Base-by-base conservation (phyloP, 1,140 invertebrate genomes). In the Euschistus heros region DNA sequence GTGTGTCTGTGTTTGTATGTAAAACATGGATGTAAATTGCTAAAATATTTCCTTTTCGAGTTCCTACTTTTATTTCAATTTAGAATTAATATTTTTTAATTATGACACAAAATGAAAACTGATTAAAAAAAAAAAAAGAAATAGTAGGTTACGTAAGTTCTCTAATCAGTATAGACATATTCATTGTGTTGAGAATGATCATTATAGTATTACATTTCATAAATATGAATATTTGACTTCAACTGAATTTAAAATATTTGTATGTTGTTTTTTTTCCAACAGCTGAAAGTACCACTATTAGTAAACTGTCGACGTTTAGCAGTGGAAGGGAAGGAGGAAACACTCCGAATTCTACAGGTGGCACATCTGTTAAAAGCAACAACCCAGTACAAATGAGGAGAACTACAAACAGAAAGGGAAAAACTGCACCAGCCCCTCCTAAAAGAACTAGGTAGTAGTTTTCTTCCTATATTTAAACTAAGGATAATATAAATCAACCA, bases 371-470 rank as follows among this genome's bases (percentile, higher is more conserved):
- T 68, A 83, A 80, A 66, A 82, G 77, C 54, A 65, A 62, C 30
- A 82, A 78, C 62, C 75, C 81, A 66, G 91, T 93, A 44, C 91
- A 92, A 76, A 84, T 94, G 82, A 80, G 91, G 67, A 79, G 89
- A 71, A 92, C 88, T 57, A 67, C 66, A 8, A 92, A 92, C 75
- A 86, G 88, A 68, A 89, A 89, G 72, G 91, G 91, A 68, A 95
- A 94, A 75, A 89, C 91, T 74, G 92, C 92, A n/a, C 93, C 93
- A 26, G 90, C 91, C 4, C 93, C 93, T 67, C 93, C 93, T 5
- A 95, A 95, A 77, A 79, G 93, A 70, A 96, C 93, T 52, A 94
- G 91, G 88, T 94, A 79, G 64, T 57, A 57, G 54, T 57, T 26
- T 57, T 57, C 24, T 57, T 57, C 54, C 54, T 57, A 61, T 20